phyloP scores from a whole-genome alignment of 1,140 invertebrate species.

The Pseudomyrmex flavicornis region DNA sequence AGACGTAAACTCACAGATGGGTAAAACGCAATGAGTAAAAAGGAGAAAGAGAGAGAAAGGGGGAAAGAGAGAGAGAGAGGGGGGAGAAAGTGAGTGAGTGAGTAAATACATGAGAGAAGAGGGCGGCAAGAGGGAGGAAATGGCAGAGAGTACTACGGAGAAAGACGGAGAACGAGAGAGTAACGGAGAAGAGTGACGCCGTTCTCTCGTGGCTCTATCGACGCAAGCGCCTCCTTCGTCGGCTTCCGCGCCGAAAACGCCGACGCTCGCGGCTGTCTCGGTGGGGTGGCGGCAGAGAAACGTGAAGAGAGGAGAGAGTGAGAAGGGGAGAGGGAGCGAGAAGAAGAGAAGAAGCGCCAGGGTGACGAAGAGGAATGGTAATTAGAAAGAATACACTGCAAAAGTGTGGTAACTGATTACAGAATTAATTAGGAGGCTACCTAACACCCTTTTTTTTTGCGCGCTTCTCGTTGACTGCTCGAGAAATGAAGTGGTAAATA shows the following conservation, averaged over 20 bases:
- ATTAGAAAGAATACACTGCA: conserved; percentile 37
- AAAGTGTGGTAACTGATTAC: conserved; percentile 46
- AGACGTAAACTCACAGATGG: conserved; percentile 61
- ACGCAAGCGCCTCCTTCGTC: conserved; percentile 80
- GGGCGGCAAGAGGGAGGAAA: background rate
- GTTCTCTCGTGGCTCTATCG: conserved; percentile 79
- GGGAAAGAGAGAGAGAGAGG: background rate
- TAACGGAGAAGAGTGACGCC: conserved; percentile 68
- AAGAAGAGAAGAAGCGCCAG: conserved; percentile 10
- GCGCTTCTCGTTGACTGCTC: background rate
- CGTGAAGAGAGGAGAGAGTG: background rate
- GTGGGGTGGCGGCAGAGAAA: conserved; percentile 16
- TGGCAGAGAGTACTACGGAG: conserved; percentile 40
- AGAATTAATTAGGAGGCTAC: conserved; percentile 60
- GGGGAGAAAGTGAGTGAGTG: background rate
- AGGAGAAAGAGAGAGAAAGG: background rate
- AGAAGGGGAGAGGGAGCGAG: background rate
- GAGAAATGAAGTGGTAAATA: background rate
- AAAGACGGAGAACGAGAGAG: conserved; percentile 51
- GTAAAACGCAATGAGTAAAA: conserved; percentile 39
- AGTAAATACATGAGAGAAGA: background rate
- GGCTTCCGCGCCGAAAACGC: conserved; percentile 74
- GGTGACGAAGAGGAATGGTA: too few relatives aligned
- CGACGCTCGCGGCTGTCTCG: conserved; percentile 36
- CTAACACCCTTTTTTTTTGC: background rate